phyloP scores from a whole-genome alignment of 2,797 vertebrate genomes.

The Gobionotothen gibberifrons region DNA sequence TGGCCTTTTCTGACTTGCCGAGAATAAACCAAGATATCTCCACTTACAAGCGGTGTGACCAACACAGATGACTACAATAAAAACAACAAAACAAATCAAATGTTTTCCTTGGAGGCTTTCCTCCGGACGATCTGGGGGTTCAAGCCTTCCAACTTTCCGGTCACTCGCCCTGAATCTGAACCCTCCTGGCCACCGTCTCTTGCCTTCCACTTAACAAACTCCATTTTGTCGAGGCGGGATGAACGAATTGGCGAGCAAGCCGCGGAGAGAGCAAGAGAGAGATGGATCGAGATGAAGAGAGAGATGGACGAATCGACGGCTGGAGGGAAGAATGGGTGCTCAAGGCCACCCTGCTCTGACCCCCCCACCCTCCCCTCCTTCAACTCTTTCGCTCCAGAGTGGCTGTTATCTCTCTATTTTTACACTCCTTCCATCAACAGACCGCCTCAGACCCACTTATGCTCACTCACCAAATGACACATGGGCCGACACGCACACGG shows the following conservation, averaged over 20 bases:
- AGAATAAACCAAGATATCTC: neutral
- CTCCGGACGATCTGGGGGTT: neutral
- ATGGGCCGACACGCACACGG: conserved; percentile 50
- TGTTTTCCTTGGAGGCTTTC: neutral
- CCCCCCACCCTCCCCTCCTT: conserved; percentile 45
- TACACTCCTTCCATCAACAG: conserved; percentile 83
- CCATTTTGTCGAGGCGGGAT: conserved; percentile 66
- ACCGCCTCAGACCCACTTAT: conserved; percentile 82
- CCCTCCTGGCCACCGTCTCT: conserved; percentile 29
- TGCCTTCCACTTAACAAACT: conserved; percentile 69
- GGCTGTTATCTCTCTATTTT: conserved; percentile 85
- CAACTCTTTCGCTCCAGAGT: conserved; percentile 72
- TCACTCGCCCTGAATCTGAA: conserved; percentile 18
- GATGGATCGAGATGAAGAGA: conserved; percentile 14
- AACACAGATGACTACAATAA: neutral
- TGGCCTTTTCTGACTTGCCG: neutral
- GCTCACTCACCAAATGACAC: conserved; percentile 84
- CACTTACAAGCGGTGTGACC: rapidly evolving
- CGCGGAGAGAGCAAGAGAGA: conserved; percentile 28
- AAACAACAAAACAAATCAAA: conserved; percentile 4
- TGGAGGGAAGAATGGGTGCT: conserved; percentile 71
- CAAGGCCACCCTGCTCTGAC: conserved; percentile 72
- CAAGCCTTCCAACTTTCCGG: neutral
- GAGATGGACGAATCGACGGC: conserved; percentile 50
- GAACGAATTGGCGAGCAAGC: conserved; percentile 48